Evolutionary conservation across 2,797 vertebrate species (phyloP).

Genomic region (Megalops cyprinoides): DNA sequence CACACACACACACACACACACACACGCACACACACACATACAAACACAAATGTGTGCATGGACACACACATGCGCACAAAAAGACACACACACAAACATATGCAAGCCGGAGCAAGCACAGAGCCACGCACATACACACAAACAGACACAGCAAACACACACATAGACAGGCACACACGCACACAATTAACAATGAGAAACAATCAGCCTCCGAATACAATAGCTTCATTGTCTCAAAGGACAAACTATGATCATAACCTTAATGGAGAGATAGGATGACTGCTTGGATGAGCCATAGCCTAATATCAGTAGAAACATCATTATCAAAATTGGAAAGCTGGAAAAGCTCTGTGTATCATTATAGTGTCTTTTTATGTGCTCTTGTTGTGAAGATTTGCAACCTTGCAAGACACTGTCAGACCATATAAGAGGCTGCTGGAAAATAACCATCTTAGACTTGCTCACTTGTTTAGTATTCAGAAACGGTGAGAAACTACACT

Average conservation of each 20-base stretch:
- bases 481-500: constrained; percentile 27
- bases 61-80: too few species aligned
- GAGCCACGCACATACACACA: background rate
- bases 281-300: background rate
- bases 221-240: background rate
- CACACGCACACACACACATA: background rate
- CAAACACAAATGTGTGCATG: background rate
- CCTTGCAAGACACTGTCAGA: background rate
- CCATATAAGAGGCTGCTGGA: background rate
- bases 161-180: background rate
- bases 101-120: background rate
- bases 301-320: background rate
- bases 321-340: background rate
- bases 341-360: background rate
- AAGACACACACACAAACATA: too few species aligned
- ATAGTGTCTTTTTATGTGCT: background rate
- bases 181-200: constrained; percentile 9
- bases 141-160: background rate
- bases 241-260: background rate
- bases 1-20: background rate
- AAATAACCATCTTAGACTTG: background rate
- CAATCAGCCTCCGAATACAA: background rate
- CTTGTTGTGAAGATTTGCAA: background rate
- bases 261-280: background rate
- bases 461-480: constrained; percentile 24